Evolutionary conservation across 2,888 invertebrate species (phyloP).

Genomic region (Pheosia tremula): DNA sequence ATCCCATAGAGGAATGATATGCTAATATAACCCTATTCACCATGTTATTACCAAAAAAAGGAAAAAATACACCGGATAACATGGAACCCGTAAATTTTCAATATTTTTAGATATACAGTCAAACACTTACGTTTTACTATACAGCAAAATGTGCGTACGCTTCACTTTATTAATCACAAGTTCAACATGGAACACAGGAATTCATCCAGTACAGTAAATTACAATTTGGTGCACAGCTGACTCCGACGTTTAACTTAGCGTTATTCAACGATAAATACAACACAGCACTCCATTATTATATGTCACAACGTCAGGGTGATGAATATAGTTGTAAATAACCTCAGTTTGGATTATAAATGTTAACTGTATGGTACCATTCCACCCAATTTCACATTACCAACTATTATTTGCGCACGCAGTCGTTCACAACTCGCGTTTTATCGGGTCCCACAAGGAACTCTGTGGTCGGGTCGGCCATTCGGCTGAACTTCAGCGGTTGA

Average conservation of each 20-base stretch:
- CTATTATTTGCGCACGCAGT: conserved; percentile 56
- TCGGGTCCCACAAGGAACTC: no score
- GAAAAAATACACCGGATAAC: conserved; percentile 28
- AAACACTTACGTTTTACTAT: conserved; percentile 34
- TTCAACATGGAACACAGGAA: conserved; percentile 60
- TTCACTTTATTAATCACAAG: conserved; percentile 57
- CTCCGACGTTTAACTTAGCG: conserved; percentile 35
- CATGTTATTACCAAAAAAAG: no score
- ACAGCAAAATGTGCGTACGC: conserved; percentile 27
- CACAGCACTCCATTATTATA: conserved; percentile 46
- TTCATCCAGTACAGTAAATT: conserved; percentile 55
- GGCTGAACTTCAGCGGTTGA: conserved; percentile 35
- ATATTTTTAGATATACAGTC: conserved; percentile 12
- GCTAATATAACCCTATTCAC: no score
- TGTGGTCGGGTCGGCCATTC: conserved; percentile 38
- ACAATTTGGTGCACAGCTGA: conserved; percentile 53
- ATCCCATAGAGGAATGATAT: no score
- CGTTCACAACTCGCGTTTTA: conserved; percentile 19
- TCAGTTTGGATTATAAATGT: conserved; percentile 30
- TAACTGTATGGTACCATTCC: conserved; percentile 34
- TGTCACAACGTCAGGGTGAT: conserved; percentile 40
- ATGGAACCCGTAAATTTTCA: conserved; percentile 5
- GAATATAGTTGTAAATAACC: conserved; percentile 25
- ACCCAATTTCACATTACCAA: conserved; percentile 49
- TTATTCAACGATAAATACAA: conserved; percentile 34